phyloP scores from a whole-genome alignment of 2,797 vertebrate genomes.

The Tympanoctomys barrerae region DNA sequence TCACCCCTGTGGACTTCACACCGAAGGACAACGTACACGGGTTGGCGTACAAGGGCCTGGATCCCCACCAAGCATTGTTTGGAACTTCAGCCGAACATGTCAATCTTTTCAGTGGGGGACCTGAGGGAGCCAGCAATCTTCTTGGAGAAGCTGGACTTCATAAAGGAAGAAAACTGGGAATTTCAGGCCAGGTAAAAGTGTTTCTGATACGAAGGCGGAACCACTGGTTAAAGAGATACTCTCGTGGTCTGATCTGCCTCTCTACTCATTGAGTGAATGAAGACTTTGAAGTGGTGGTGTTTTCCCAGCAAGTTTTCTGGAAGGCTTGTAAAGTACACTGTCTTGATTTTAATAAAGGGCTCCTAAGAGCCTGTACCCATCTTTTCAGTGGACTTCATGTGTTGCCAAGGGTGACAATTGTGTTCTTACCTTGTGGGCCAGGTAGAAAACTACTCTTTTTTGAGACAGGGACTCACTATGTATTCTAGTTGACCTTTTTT shows the following conservation, averaged over 20 bases:
- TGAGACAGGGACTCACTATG: background rate
- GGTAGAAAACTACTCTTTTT: background rate
- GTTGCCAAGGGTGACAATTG: background rate
- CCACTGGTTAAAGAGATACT: background rate
- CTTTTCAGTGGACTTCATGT: background rate
- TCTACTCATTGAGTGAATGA: background rate
- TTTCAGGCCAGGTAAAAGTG: conserved; percentile 93
- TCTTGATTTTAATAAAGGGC: background rate
- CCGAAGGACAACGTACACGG: conserved; percentile 93
- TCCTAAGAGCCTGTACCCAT: background rate
- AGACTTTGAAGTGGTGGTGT: background rate
- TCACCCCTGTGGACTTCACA: conserved; percentile 94
- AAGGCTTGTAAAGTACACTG: background rate
- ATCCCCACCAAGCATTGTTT: conserved; percentile 93
- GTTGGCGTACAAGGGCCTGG: conserved; percentile 95
- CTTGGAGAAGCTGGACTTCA: conserved; percentile 87
- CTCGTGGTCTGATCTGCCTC: background rate
- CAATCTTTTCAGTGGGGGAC: conserved; percentile 89
- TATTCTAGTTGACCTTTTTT: background rate
- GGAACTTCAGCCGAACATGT: conserved; percentile 87
- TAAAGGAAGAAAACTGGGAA: conserved; percentile 91
- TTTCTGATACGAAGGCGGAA: background rate
- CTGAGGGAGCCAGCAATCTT: conserved; percentile 88
- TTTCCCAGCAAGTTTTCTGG: background rate
- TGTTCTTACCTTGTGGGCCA: background rate